These are phyloP conservation scores for Sylvilagus floridanus DNA, from an alignment of 2,797 vertebrate genomes.

Conservation along the genomic window DNA sequence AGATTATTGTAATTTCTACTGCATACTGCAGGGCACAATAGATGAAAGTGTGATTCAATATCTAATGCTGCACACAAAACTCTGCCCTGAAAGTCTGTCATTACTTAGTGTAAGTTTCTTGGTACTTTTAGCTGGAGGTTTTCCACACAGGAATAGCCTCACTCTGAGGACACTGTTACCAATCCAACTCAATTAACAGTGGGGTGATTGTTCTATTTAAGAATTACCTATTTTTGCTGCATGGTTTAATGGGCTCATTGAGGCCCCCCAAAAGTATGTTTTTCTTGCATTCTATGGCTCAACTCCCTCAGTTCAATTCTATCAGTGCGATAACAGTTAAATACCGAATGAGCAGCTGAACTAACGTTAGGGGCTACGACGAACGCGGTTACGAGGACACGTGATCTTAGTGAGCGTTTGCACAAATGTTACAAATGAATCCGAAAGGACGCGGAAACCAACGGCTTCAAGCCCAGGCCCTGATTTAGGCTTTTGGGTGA, in stretches of 20 bases:
- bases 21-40: neutral
- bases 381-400: neutral
- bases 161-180: neutral
- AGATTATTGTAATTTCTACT: neutral
- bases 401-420: neutral
- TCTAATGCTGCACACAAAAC: neutral
- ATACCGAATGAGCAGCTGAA: neutral
- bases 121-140: neutral
- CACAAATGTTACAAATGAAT: slow-evolving; percentile 14
- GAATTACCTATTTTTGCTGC: neutral
- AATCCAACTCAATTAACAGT: slow-evolving; percentile 33
- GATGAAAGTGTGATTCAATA: neutral
- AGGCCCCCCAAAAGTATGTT: neutral
- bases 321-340: neutral
- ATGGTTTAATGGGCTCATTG: too few species aligned
- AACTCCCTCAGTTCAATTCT: neutral
- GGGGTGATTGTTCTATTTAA: slow-evolving; percentile 16
- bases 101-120: neutral
- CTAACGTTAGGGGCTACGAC: slow-evolving; percentile 14
- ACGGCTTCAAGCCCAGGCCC: neutral
- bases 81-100: neutral
- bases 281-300: neutral
- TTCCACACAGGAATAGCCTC: neutral
- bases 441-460: neutral
- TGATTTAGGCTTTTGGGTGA: neutral